Evolutionary conservation across 2,888 invertebrate genomes (phyloP).

Genomic region (Tinea semifulvella): DNA sequence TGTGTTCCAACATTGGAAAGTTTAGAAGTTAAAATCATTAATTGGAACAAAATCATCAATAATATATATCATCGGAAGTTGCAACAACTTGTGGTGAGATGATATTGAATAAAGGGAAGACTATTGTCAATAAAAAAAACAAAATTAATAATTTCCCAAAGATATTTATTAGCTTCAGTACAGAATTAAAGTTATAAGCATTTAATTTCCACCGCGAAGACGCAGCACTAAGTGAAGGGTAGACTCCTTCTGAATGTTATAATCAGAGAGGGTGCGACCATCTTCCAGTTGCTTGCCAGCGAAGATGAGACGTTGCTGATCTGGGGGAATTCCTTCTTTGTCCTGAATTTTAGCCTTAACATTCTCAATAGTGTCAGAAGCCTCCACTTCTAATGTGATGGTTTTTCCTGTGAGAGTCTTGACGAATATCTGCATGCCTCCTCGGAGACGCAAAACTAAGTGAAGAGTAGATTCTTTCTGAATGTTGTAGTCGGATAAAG

Average conservation of each 20-base stretch:
- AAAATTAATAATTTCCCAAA: slow-evolving; percentile 13
- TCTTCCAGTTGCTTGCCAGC: slow-evolving; percentile 16
- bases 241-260: slow-evolving; percentile 17
- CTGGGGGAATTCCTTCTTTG: slow-evolving; percentile 16
- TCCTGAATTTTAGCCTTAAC: slow-evolving; percentile 17
- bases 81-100: too few species aligned
- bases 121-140: too few species aligned
- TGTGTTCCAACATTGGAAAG: too few species aligned
- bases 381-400: slow-evolving; percentile 16
- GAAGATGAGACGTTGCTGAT: slow-evolving; percentile 16
- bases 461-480: slow-evolving; percentile 16
- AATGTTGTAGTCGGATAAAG: slow-evolving; percentile 16
- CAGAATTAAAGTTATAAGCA: slow-evolving; percentile 11
- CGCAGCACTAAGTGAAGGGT: slow-evolving; percentile 16
- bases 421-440: slow-evolving; percentile 17
- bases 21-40: too few species aligned
- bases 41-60: too few species aligned
- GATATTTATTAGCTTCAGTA: slow-evolving; percentile 9
- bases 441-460: slow-evolving; percentile 16
- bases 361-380: slow-evolving; percentile 16
- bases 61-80: too few species aligned
- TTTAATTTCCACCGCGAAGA: slow-evolving; percentile 13
- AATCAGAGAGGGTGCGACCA: slow-evolving; percentile 16
- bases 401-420: slow-evolving; percentile 16
- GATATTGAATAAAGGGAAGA: too few species aligned